These are phyloP conservation scores for Desmodus rotundus DNA, from an alignment of 2,113 vertebrate genomes.

Conservation along the genomic window DNA sequence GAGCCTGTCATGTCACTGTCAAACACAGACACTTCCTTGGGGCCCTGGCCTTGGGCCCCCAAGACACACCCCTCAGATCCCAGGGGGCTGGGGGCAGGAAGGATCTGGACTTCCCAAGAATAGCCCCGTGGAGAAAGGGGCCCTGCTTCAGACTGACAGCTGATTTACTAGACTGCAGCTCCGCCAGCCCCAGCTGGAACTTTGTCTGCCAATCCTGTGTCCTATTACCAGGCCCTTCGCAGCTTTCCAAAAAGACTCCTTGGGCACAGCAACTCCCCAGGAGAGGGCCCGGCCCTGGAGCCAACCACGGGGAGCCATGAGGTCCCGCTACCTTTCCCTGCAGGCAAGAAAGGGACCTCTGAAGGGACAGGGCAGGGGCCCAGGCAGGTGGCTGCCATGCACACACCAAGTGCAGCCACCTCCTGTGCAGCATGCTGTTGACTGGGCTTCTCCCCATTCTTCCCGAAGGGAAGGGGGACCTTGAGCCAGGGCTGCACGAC, in stretches of 20 bases:
- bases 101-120: neutral
- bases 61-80: neutral
- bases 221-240: neutral
- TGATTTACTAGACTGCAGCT: neutral
- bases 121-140: neutral
- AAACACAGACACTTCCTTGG: neutral
- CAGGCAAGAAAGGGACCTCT: neutral
- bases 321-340: neutral
- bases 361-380: neutral
- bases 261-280: neutral
- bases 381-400: no score
- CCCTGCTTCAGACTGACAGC: neutral
- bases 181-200: neutral
- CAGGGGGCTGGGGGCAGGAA: neutral
- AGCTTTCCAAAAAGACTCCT: neutral
- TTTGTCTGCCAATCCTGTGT: neutral
- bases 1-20: neutral
- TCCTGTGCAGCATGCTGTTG: neutral
- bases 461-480: neutral
- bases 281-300: neutral
- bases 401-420: neutral
- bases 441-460: neutral
- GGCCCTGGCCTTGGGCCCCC: neutral
- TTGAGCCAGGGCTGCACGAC: neutral
- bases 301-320: neutral